Evolutionary conservation across 2,113 vertebrate genomes (phyloP), one percentile per base, ranked within the genome.

Genomic region (Pseudorhombus dupliciocellatus): DNA sequence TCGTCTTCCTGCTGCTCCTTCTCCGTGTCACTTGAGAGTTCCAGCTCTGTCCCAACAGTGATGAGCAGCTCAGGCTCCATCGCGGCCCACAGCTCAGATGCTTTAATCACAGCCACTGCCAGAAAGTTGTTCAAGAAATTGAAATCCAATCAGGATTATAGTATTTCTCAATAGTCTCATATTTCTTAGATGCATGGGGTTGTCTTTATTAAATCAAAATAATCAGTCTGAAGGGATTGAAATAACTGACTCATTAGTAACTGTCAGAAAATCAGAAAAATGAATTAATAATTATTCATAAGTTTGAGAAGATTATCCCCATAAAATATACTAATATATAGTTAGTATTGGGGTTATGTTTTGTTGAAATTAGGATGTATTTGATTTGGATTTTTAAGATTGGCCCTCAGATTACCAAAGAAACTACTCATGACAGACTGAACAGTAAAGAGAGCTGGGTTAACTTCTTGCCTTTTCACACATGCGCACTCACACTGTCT

Each of bases 21-120:
- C 44, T 93, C 86, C 0, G 74, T 75, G 22, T 92, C 86, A 61
- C 66, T 83, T 26, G 61, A 46, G 24, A 87, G 81, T 16, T 93
- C 77, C 55, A 96, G 89, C 53, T 94, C 91, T 31, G 91, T 85
- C 51, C 74, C 80, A 79, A 91, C 88, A 1, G 95, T 95, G 66
- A 88, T 72, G 12, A 75, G 93, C 69, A 98, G 62, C 87, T 99
- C 97, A 5, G 97, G 98, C 73, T 96, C 92, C 97, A 98, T 98
- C 0, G 96, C 96, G 44, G 94, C 92, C 98, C 97, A 98, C 69
- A 98, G 94, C 84, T 99, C 97, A 18, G 93, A 91, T 5, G 94
- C 94, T n/a, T 93, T 71, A 5, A 97, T 90, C 6, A 81, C 88
- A 9, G 90, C 65, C 31, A 92, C 94, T 95, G 81, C 44, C 40